phyloP scores from a whole-genome alignment of 2,797 vertebrate species.

The Gymnopithys bicolor region DNA sequence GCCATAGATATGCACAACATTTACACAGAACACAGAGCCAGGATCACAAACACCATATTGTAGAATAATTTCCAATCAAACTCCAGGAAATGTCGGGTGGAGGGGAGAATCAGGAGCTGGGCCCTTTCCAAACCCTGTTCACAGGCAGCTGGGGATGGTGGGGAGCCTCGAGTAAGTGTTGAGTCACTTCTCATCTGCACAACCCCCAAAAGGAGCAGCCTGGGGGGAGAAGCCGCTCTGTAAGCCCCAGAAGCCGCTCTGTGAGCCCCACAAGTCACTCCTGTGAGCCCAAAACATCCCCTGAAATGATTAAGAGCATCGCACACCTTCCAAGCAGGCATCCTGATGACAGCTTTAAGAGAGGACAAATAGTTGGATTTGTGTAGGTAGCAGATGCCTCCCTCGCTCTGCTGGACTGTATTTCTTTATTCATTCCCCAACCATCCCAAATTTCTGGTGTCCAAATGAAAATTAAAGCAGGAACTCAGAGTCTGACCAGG shows the following conservation, averaged over 20 bases:
- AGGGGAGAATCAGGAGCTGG: not conserved
- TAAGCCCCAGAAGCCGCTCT: not conserved
- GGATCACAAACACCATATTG: conserved; percentile 11
- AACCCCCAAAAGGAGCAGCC: no score
- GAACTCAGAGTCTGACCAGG: not conserved
- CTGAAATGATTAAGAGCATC: not conserved
- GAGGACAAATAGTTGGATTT: not conserved
- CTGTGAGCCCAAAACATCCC: not conserved
- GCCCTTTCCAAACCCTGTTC: not conserved
- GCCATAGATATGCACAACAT: not conserved
- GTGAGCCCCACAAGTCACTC: not conserved
- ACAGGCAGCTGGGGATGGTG: not conserved
- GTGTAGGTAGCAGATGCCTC: not conserved
- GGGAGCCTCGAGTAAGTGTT: no score
- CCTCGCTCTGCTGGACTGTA: accelerated
- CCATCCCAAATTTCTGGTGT: not conserved
- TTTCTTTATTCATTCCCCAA: not conserved
- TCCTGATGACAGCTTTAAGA: conserved; percentile 22
- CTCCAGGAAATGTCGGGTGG: conserved; percentile 25
- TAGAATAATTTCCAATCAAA: not conserved
- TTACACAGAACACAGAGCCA: not conserved
- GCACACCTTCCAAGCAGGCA: not conserved
- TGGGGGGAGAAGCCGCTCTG: accelerated
- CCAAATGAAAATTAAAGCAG: not conserved
- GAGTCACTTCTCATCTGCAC: not conserved